Evolutionary conservation across 2,888 invertebrate species (phyloP), one percentile per base, ranked within the genome.

Genomic region (Unio pictorum): DNA sequence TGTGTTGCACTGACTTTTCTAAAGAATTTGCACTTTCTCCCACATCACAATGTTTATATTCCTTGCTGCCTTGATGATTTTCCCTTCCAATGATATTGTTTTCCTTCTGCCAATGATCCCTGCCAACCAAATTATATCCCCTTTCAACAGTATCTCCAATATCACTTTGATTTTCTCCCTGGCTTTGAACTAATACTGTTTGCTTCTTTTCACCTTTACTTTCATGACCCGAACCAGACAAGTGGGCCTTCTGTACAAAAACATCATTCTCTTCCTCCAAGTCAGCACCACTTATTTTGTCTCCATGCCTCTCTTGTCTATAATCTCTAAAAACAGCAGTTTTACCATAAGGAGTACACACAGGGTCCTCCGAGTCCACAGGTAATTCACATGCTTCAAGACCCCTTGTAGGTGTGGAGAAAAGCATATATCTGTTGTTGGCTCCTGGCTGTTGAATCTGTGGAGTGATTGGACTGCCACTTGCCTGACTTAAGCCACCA

Each of bases 371-470:
- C 8, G 55, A 61, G 17, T 34, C 61, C 11, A 18, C 26, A 2
- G n/a, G n/a, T 26, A 56, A n/a, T 61, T 62, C 64, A 20, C 63
- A 26, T 15, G 61, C 64, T 3, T 72, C 69, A 18, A 71, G 45
- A 45, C 62, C 69, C 18, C 74, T 66, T 28, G 81, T 81, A 6
- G 81, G 81, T 20, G 81, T 81, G 18, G 81, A 81, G 64, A 80
- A 81, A 18, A 75, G 76, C 8, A 78, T 61, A 58, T 73, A 74
- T 34, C 78, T 73, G 45, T 73, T 70, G 15, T 60, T 58, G 34
- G 72, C 69, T 63, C 70, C 75, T 8, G 73, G 74, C 26, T 64
- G 54, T 55, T 75, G 67, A 45, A 45, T 45, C 34, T 58, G 60
- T 2, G 74, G 70, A 8, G 77, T 73, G 26, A 75, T 26, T 34